Conservation (phyloP, 2,888 invertebrate species). For the Cheilosia grossa region DNA sequence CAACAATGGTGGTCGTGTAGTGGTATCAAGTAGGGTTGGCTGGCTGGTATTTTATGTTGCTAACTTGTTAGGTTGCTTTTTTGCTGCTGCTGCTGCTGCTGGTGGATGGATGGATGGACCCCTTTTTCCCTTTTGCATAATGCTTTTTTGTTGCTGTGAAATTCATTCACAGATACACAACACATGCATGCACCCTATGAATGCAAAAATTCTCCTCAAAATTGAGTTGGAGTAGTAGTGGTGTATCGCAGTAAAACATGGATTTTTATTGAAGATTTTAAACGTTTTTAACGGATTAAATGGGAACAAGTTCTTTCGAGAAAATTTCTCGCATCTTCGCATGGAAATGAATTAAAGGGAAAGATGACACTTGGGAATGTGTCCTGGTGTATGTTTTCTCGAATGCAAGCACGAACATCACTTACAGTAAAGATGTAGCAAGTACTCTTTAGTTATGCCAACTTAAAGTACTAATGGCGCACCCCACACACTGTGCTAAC, state of each 20-base stretch:
- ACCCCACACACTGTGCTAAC: constrained; percentile 26
- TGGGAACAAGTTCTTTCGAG: constrained; percentile 68
- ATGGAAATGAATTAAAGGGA: background rate
- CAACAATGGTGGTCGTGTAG: constrained; percentile 6
- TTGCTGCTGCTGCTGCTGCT: constrained; percentile 35
- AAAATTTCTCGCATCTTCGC: constrained; percentile 15
- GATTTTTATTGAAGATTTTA: constrained; percentile 63
- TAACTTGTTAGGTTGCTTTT: constrained; percentile 72
- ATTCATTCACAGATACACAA: constrained; percentile 58
- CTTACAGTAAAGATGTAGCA: background rate
- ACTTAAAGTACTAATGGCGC: constrained; percentile 11
- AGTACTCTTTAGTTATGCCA: background rate
- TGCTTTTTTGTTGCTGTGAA: constrained; percentile 54
- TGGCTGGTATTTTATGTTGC: constrained; percentile 58
- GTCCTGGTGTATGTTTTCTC: background rate
- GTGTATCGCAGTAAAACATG: constrained; percentile 24
- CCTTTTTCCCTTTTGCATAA: constrained; percentile 75
- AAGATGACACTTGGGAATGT: background rate
- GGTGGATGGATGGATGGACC: constrained; percentile 47
- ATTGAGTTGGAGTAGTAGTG: constrained; percentile 4
- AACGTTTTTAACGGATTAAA: constrained; percentile 65
- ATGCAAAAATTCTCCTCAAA: constrained; percentile 51
- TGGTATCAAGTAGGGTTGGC: constrained; percentile 59
- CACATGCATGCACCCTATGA: constrained; percentile 38
- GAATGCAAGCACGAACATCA: constrained; percentile 41